phyloP scores from a whole-genome alignment of 2,797 vertebrate species.

The Falco novaeseelandiae region DNA sequence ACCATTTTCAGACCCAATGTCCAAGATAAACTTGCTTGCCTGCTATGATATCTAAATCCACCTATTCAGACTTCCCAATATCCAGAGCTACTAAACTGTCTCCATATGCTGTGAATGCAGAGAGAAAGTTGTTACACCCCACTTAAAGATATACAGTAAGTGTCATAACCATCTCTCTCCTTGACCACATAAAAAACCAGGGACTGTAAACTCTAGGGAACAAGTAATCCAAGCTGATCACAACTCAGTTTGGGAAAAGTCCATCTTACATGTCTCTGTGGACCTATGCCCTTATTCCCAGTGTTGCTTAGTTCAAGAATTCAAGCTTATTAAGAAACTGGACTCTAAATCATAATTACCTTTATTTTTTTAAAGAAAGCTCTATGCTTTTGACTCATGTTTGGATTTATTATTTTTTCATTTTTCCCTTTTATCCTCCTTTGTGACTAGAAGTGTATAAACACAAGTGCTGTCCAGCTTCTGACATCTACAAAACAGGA shows the following conservation, averaged over 20 bases:
- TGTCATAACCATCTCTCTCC: neutral
- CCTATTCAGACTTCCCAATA: neutral
- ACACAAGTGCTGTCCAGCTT: neutral
- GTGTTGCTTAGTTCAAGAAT: neutral
- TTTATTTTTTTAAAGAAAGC: neutral
- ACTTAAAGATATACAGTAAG: neutral
- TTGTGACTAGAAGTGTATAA: neutral
- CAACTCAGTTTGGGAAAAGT: neutral
- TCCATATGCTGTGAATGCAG: neutral
- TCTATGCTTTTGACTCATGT: neutral
- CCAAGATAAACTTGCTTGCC: neutral
- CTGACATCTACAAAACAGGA: neutral
- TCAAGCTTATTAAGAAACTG: neutral
- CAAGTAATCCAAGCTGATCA: neutral
- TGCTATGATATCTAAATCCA: neutral
- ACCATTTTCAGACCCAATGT: neutral
- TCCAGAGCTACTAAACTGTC: neutral
- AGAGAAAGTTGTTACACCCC: neutral
- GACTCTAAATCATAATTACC: neutral
- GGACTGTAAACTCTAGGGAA: neutral
- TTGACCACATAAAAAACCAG: neutral
- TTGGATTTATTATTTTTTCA: neutral
- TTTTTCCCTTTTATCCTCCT: neutral
- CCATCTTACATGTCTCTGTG: neutral
- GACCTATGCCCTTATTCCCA: neutral